Percentiles rank a stretch among this genome's conserved stretches.
Conservation (phyloP, 2,888 invertebrate species). For the Anagyrus pseudococci region DNA sequence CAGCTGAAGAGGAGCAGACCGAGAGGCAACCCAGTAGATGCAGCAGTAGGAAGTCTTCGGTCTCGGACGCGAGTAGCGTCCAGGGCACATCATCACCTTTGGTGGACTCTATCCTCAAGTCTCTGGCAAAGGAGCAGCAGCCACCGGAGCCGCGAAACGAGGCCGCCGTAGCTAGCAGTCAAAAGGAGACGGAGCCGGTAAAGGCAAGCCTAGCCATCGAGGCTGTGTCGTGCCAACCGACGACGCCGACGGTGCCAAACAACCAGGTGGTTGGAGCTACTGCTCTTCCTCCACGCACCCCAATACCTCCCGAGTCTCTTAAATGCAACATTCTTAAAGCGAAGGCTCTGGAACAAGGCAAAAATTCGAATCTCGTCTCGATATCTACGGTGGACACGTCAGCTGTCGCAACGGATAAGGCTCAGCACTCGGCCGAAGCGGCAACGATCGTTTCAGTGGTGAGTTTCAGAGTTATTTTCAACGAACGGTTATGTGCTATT, state of each 20-base stretch:
- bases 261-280: conserved; percentile 71
- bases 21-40: conserved; percentile 56
- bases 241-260: conserved; percentile 65
- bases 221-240: conserved; percentile 59
- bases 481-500: too few relatives aligned
- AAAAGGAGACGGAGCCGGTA: conserved; percentile 71
- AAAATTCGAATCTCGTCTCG: conserved; percentile 58
- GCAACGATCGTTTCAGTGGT: conserved; percentile 81
- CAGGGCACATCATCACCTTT: conserved; percentile 61
- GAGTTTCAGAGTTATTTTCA: too few relatives aligned
- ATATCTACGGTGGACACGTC: conserved; percentile 59
- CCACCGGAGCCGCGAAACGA: conserved; percentile 68
- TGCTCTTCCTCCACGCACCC: conserved; percentile 63
- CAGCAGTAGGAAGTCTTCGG: conserved; percentile 60
- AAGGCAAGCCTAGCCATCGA: conserved; percentile 70
- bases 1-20: conserved; percentile 53
- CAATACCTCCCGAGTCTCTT: conserved; percentile 87
- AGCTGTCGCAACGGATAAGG: conserved; percentile 54
- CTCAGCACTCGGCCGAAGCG: conserved; percentile 60
- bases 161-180: conserved; percentile 63
- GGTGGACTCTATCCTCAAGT: conserved; percentile 79
- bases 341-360: conserved; percentile 67
- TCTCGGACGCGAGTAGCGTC: conserved; percentile 57
- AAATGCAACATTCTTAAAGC: conserved; percentile 96
- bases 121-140: conserved; percentile 75